These are phyloP conservation scores for Micromys minutus DNA, from an alignment of 2,113 vertebrate genomes.

Conservation along the genomic window DNA sequence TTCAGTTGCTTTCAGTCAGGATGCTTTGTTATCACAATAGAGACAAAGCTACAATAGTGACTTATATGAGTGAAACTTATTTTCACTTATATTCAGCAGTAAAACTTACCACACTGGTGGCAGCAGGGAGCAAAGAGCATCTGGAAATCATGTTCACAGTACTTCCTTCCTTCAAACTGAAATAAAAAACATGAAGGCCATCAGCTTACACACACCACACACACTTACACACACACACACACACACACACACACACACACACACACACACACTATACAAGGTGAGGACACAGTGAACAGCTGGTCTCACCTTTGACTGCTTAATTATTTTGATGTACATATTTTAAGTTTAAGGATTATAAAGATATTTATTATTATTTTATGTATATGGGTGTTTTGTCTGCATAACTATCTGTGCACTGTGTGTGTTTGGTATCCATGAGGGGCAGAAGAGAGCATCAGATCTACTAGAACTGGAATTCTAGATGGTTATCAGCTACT, in stretches of 20 bases:
- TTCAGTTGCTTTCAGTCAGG: neutral
- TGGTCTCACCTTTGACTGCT: neutral
- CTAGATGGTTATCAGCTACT: neutral
- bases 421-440: neutral
- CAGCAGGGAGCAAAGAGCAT: conserved; percentile 99
- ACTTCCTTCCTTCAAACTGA: conserved; percentile 99
- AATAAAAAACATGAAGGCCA: conserved; percentile 62
- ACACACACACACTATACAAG: too few relatives aligned
- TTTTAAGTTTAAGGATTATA: neutral
- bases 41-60: neutral
- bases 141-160: conserved; percentile 99
- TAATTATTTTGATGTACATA: neutral
- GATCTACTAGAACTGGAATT: neutral
- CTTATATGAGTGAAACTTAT: neutral
- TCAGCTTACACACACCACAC: neutral
- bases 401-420: neutral
- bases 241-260: too few relatives aligned
- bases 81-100: neutral
- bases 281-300: neutral
- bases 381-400: neutral
- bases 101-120: conserved; percentile 96
- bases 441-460: neutral
- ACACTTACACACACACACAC: neutral
- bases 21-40: neutral
- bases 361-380: neutral